Evolutionary conservation across 1,140 invertebrate genomes (phyloP), one percentile per base, ranked within the genome.

Genomic region (Uloborus diversus): DNA sequence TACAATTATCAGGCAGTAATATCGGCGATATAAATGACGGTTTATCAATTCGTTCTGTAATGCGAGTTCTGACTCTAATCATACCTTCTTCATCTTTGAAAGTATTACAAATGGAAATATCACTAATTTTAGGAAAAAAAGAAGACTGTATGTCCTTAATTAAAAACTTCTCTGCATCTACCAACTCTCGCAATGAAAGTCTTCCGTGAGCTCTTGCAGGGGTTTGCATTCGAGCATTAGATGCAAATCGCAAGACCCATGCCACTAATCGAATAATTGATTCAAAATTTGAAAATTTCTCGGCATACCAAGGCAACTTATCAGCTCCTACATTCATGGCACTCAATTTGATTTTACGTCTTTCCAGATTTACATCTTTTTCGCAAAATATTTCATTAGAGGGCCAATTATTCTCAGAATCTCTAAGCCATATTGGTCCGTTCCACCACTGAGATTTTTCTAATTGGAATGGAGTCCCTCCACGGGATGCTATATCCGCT

Each of bases 401-500:
- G 7, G 37, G 70, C 81, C 70, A 81, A 3, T 23, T 13, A 1
- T 69, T 33, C 17, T 4, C 4, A 4, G 35, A 17, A 4, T n/a
- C 4, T 11, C n/a, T 23, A 4, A 71, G 49, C 68, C 51, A 53
- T 11, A 5, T 4, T 4, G 68, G 57, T 20, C 68, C 68, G 32
- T 71, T 25, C 68, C 49, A 71, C 68, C 68, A 71, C 59, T 59
- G 13, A 4, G 27, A 28, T 57, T 17, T 32, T 11, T 20, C 17
- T 53, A 71, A 37, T 20, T 11, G 47, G 9, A 11, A 4, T 20
- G 68, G 17, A 28, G 20, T 23, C 4, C 47, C 11, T 3, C 68
- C 68, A 25, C 68, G 7, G 5, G 47, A 42, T 9, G 17, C 17
- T 9, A 42, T 7, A 25, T 30, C 68, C 5, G 68, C 68, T 35